Base-by-base conservation (phyloP, 1,140 invertebrate genomes). In the Saccostrea echinata region DNA sequence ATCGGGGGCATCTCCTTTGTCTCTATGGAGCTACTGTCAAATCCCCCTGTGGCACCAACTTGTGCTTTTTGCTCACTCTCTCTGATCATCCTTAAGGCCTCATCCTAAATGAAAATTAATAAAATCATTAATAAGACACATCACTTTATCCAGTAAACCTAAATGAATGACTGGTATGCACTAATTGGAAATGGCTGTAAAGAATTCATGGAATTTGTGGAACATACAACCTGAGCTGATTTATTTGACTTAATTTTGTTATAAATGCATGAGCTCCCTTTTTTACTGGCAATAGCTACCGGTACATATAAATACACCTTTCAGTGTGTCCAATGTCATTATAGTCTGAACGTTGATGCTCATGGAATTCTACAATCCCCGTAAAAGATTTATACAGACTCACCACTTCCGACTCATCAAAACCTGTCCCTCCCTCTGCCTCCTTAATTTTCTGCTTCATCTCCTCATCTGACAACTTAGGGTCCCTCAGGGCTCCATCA, bases 1-100 rank as follows among this genome's bases (percentile, higher is more conserved):
- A 88, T 71, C 24, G 81, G 86, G 11, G 80, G 82, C 33, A 82
- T 81, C 27, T 82, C 86, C 11, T 82, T 80, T 11, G 27, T 33
- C 33, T 87, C 86, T 13, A 33, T 52, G 12, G 30, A 52, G 9
- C 51, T 30, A 24, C 80, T 68, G 18, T 87, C 86, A 21, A 53
- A 43, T 13, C 85, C 68, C 6, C 85, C 85, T 6, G 85, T 76
- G 27, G 83, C 83, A 8, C 83, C 53, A 8, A 27, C 30, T 61
- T 61, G 27, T 27, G 53, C 55, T 18, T 30, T 24, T 18, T 21
- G 8, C 83, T 84, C 83, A 21, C n/a, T 27, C 11, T 84, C 83
- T 61, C 30, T 55, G 9, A 84, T 57, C 83, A 84, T 84, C 18
- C 8, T 33, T 43, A 57, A 11, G 6, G 52, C 53, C 43, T 84